Evolutionary conservation across 2,888 invertebrate species (phyloP), one percentile per base, ranked within the genome.

Genomic region (Euclidia mi): DNA sequence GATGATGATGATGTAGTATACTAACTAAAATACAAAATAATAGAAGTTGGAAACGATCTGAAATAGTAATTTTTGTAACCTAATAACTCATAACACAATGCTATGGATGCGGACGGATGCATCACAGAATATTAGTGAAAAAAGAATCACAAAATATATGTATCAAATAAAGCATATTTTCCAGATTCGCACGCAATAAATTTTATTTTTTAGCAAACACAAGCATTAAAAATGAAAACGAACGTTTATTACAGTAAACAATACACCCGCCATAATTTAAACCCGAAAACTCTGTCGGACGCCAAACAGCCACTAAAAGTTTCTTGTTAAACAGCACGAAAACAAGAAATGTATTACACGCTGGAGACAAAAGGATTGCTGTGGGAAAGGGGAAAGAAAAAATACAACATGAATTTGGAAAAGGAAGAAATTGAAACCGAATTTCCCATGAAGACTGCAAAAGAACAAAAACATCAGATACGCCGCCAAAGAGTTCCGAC

Each of bases 371-470:
- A 50, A 43, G 48, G 37, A 43, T 48, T 20, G 48, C 14, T 14
- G 4, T 3, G 20, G 6, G 7, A 25, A 17, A 47, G 45, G 9
- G 2, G 32, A n/a, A 18, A 2, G 15, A 2, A 44, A 47, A 77
- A 65, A 75, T 65, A 1, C 37, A 38, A 58, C 50, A 59, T 49
- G 48, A 65, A 65, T 55, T 52, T 62, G 60, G 48, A 63, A 71
- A 59, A 61, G 61, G 55, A 64, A 61, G 70, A 56, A 71, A 74
- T 77, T 70, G 75, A 68, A 80, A 77, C 65, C 55, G 69, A 80
- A 81, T 82, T 78, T 78, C 70, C 74, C 49, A 66, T 74, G 61
- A 68, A 72, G 47, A 65, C 58, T 56, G 59, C 18, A 65, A 67
- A 58, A 71, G 58, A 68, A 71, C 58, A 67, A 73, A 73, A 71